These are phyloP conservation scores for Synchiropus splendidus DNA, from an alignment of 2,113 vertebrate genomes.

Conservation along the genomic window DNA sequence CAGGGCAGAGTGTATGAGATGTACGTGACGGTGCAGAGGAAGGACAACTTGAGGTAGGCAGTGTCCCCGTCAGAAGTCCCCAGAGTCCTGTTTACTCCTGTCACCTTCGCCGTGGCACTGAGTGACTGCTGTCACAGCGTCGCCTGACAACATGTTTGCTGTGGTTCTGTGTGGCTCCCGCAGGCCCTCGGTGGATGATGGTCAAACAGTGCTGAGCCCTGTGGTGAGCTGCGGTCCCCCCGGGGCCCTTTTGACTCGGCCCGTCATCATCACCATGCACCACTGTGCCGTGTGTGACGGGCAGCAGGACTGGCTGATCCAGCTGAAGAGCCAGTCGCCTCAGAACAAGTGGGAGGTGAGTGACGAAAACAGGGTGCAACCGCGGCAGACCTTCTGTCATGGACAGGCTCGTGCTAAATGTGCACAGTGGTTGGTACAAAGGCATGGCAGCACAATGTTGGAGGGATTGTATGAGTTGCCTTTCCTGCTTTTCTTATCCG, in stretches of 20 bases:
- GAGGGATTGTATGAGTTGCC: too few species aligned
- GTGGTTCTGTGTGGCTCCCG: constrained; percentile 10
- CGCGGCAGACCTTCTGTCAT: too few species aligned
- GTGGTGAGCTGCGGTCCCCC: constrained; percentile 93
- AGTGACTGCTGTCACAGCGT: constrained; percentile 17
- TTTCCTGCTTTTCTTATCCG: too few species aligned
- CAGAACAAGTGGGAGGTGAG: constrained; percentile 94
- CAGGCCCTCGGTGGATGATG: constrained; percentile 86
- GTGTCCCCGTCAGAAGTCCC: constrained; percentile 9
- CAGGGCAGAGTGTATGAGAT: constrained; percentile 97
- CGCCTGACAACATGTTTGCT: constrained; percentile 21
- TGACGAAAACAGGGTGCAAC: constrained; percentile 1
- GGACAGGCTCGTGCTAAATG: too few species aligned
- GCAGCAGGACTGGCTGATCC: constrained; percentile 93
- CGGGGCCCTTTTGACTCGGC: constrained; percentile 83
- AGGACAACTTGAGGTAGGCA: constrained; percentile 90
- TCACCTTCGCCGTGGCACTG: constrained; percentile 12
- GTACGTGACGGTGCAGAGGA: constrained; percentile 97
- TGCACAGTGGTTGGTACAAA: too few species aligned
- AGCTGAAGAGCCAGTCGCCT: constrained; percentile 81
- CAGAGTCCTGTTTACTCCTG: constrained; percentile 23
- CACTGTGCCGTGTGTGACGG: constrained; percentile 86
- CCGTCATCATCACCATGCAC: constrained; percentile 87
- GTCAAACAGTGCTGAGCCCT: constrained; percentile 84
- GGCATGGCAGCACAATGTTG: too few species aligned